These are phyloP conservation scores for Neogobius melanostomus DNA, from an alignment of 2,113 vertebrate genomes.

Conservation along the genomic window DNA sequence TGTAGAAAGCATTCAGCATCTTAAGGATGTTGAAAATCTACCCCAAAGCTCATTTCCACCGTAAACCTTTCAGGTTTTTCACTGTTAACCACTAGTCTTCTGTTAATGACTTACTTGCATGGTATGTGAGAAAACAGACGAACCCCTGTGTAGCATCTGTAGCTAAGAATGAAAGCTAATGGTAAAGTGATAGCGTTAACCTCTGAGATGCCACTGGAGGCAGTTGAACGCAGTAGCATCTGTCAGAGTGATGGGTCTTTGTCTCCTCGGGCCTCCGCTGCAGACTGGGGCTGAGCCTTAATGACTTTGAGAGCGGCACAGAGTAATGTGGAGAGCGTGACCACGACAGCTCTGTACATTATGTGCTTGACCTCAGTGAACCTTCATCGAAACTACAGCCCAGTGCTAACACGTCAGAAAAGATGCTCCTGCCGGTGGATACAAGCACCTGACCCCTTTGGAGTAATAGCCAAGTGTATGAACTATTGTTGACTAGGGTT, in stretches of 20 bases:
- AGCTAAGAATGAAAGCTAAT: constrained; percentile 18
- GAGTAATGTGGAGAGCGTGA: constrained; percentile 89
- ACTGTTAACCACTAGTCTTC: background rate
- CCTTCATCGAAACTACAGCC: constrained; percentile 78
- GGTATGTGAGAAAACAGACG: background rate
- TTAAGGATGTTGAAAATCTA: background rate
- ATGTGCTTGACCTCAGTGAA: constrained; percentile 92
- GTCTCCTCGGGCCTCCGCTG: constrained; percentile 24
- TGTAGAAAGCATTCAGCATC: background rate
- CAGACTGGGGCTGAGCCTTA: constrained; percentile 19
- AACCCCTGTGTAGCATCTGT: constrained; percentile 37
- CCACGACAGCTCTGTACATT: constrained; percentile 91
- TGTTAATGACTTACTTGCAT: background rate
- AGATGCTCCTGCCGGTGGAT: constrained; percentile 1
- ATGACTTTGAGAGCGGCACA: constrained; percentile 90
- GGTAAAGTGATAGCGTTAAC: constrained; percentile 21
- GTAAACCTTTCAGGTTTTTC: background rate
- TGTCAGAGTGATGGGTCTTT: constrained; percentile 23
- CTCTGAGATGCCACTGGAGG: background rate
- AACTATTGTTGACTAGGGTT: background rate
- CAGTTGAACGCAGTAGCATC: constrained; percentile 14
- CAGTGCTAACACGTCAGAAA: constrained; percentile 29
- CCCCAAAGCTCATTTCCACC: constrained; percentile 2
- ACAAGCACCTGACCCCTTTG: background rate
- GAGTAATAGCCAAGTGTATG: background rate